Evolutionary conservation across 2,888 invertebrate genomes (phyloP).

Genomic region (Ophion slaviceki): DNA sequence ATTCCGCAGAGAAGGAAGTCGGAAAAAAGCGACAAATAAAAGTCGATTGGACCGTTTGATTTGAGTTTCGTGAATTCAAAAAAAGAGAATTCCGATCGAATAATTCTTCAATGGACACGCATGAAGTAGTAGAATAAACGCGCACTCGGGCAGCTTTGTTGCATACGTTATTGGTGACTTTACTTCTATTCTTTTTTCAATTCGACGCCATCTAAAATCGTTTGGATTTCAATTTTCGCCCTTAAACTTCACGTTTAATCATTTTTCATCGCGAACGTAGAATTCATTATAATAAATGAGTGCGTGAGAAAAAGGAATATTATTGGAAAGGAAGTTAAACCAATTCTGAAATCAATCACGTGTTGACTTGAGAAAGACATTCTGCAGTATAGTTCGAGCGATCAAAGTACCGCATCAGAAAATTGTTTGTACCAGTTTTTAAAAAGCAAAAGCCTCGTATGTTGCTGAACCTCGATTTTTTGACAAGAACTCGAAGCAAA

Average conservation of each 20-base stretch:
- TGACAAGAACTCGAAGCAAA: neutral
- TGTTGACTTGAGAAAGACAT: no score
- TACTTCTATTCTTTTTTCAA: neutral
- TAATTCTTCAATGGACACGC: neutral
- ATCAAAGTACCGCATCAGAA: neutral
- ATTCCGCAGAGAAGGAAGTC: neutral
- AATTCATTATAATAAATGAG: neutral
- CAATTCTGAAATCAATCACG: neutral
- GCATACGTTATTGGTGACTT: neutral
- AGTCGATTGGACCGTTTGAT: constrained; percentile 3
- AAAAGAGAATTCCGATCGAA: neutral
- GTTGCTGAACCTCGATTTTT: neutral
- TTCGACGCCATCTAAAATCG: neutral
- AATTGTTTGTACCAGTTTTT: neutral
- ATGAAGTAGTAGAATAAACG: neutral
- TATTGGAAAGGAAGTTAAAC: neutral
- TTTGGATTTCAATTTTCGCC: neutral
- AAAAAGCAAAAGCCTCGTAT: neutral
- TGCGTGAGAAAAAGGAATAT: neutral
- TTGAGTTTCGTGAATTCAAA: constrained; percentile 20
- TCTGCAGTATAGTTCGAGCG: neutral
- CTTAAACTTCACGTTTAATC: neutral
- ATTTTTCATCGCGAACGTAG: neutral
- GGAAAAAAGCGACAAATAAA: neutral
- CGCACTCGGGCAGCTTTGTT: neutral